Base-by-base conservation (phyloP, 2,888 invertebrate species). In the Lithophane semibrunnea region DNA sequence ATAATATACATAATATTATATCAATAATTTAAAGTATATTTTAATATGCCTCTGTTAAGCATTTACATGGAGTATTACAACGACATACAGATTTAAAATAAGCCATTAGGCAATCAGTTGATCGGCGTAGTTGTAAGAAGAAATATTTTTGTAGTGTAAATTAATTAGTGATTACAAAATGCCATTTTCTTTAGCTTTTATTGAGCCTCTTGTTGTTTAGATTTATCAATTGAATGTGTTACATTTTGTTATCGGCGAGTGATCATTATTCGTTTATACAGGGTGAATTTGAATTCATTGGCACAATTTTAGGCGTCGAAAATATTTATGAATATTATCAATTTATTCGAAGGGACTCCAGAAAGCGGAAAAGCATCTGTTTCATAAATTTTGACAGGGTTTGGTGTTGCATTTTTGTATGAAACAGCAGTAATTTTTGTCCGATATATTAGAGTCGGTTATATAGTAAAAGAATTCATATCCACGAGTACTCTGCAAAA, bases 171-270 rank as follows among this genome's bases (percentile, higher is more conserved):
- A 94, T 94, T 91, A 90, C 78, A 84, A 89, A 92, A 93, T 93
- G 95, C 95, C 95, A 95, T 95, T 90, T 88, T 85, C 85, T 86
- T 91, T 92, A 94, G 95, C 94, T 94, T 94, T 91, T 94, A 93
- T 93, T 94, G 93, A 94, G 94, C 94, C 89, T 90, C 88, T 89
- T 88, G 91, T 94, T 93, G 88, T 89, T 91, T 88, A 88, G 80
- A 86, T 83, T 85, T 88, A 87, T 86, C 79, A 37, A 82, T 88
- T 88, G 72, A 81, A 77, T 80, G 65, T 84, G 87, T 90, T 90
- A 82, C 75, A 82, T 88, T 91, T 90, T 86, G 86, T 90, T 91
- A 85, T 90, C 42, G 12, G 58, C 44, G 74, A 85, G 79, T 85
- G 69, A 86, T 85, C 79, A 84, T 78, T 85, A 76, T 81, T 74